Conservation (phyloP, 2,888 invertebrate genomes). For the Pristionchus exspectatus region DNA sequence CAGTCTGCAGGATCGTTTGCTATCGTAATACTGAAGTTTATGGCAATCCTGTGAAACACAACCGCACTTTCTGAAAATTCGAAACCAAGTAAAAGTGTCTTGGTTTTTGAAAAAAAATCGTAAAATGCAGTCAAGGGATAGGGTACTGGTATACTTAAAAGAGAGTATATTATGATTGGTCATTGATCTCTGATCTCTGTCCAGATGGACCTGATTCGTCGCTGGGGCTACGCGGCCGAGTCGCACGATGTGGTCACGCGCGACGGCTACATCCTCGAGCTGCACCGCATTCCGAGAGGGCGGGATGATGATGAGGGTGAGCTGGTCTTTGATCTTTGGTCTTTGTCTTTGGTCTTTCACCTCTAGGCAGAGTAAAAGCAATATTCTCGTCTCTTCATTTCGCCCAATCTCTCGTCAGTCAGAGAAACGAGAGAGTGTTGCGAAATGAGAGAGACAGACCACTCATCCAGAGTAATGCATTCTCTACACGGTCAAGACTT, state of each 20-base stretch:
- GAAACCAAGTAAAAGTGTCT: too few relatives aligned
- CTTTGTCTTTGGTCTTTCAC: background rate
- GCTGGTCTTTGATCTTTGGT: background rate
- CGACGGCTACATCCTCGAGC: slow-evolving; percentile 33
- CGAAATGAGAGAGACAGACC: too few relatives aligned
- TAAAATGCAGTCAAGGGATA: too few relatives aligned
- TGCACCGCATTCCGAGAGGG: slow-evolving; percentile 11
- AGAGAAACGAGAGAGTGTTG: too few relatives aligned
- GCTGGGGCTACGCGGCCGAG: slow-evolving; percentile 44
- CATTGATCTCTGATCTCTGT: background rate
- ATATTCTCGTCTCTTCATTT: too few relatives aligned
- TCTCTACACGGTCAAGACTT: too few relatives aligned
- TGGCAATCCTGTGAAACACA: background rate
- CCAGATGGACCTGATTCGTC: slow-evolving; percentile 40
- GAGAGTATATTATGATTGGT: background rate
- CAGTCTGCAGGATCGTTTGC: background rate
- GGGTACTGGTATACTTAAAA: too few relatives aligned
- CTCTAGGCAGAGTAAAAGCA: too few relatives aligned
- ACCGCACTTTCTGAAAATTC: background rate
- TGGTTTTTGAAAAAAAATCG: too few relatives aligned
- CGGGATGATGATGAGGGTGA: background rate
- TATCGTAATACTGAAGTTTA: background rate
- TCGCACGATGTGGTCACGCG: background rate
- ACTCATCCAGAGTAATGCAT: too few relatives aligned
- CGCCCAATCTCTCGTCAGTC: too few relatives aligned